Conservation (phyloP, 2,888 invertebrate species). For the Campoplex capitator region DNA sequence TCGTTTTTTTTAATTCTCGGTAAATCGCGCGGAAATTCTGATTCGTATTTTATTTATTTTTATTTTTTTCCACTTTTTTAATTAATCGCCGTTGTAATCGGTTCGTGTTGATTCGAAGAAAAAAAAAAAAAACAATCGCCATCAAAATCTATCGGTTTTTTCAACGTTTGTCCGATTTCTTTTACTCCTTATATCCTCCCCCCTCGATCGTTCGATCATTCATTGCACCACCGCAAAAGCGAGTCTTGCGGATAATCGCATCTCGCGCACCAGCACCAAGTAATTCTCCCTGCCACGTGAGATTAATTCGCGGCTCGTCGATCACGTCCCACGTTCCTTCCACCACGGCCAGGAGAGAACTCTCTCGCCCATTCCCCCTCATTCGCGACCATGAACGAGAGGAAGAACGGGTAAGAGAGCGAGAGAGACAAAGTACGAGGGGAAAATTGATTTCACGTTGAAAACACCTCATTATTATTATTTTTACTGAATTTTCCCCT, state of each 20-base stretch:
- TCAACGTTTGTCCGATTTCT: conserved; percentile 6
- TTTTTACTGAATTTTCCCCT: background rate
- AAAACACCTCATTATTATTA: background rate
- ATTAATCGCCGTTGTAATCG: background rate
- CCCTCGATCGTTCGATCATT: conserved; percentile 51
- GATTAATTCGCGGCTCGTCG: conserved; percentile 66
- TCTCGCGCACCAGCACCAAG: conserved; percentile 62
- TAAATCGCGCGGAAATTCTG: background rate
- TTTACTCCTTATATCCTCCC: conserved; percentile 3
- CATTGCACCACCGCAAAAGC: conserved; percentile 57
- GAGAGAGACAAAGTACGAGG: background rate
- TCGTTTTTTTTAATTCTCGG: background rate
- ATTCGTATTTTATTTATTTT: background rate
- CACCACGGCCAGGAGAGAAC: background rate
- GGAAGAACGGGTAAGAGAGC: background rate
- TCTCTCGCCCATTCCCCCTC: background rate
- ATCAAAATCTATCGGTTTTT: conserved; percentile 24
- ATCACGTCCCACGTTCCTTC: conserved; percentile 57
- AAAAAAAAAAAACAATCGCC: background rate
- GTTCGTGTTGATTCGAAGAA: background rate
- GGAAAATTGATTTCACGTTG: background rate
- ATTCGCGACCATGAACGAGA: conserved; percentile 32
- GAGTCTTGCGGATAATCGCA: conserved; percentile 64
- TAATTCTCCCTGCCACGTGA: conserved; percentile 64
- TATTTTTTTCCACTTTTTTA: background rate